Evolutionary conservation across 1,140 invertebrate genomes (phyloP).

Genomic region (Drosophila repleta): DNA sequence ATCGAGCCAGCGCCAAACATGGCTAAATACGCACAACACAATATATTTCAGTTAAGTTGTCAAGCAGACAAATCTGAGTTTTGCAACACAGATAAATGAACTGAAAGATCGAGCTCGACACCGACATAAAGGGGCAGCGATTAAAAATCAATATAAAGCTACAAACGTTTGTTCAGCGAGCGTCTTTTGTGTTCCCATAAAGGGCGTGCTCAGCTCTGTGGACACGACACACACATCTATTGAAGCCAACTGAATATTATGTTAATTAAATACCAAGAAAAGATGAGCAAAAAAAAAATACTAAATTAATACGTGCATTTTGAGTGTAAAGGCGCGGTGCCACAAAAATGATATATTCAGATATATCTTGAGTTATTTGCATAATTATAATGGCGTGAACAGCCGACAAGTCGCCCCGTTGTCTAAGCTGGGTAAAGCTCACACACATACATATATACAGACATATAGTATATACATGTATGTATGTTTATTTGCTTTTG

Average conservation of each 20-base stretch:
- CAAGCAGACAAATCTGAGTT: constrained; percentile 15
- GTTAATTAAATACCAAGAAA: constrained; percentile 46
- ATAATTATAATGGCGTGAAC: constrained; percentile 72
- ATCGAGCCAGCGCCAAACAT: constrained; percentile 9
- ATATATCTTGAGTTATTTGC: constrained; percentile 58
- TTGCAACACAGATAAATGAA: constrained; percentile 2
- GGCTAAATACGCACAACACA: constrained; percentile 16
- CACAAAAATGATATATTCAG: constrained; percentile 64
- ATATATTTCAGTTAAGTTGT: constrained; percentile 46
- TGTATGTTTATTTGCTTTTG: neutral
- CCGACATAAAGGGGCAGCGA: constrained; percentile 62
- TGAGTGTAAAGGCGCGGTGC: constrained; percentile 33
- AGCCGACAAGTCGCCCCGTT: constrained; percentile 47
- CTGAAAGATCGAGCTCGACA: constrained; percentile 38
- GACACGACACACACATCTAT: constrained; percentile 28
- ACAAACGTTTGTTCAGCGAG: constrained; percentile 36
- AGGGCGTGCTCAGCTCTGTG: constrained; percentile 32
- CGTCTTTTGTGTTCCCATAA: constrained; percentile 37
- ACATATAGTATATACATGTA: neutral
- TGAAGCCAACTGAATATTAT: constrained; percentile 57
- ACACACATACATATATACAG: neutral
- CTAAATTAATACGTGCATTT: constrained; percentile 42
- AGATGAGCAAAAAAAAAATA: too few species aligned
- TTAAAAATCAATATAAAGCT: constrained; percentile 79
- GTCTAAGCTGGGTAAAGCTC: constrained; percentile 43